phyloP scores from a whole-genome alignment of 2,797 vertebrate species.

The Halcyon badia region DNA sequence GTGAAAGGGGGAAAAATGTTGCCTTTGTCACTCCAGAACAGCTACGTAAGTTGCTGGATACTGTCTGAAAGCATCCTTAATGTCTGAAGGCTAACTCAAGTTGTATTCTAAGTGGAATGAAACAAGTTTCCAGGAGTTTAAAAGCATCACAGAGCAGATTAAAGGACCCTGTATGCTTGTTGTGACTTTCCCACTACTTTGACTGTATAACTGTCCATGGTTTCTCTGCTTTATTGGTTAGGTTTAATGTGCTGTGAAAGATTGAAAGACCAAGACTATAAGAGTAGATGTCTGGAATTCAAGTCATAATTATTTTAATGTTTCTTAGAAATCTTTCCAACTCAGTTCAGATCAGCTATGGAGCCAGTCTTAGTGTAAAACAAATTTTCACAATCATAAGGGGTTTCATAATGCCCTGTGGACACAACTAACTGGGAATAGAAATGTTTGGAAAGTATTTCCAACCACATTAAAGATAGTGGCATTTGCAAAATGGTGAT shows the following conservation, averaged over 20 bases:
- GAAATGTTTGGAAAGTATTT: conserved; percentile 13
- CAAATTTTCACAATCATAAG: not conserved
- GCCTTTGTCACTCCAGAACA: not conserved
- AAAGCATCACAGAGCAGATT: not conserved
- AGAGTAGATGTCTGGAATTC: not conserved
- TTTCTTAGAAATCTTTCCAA: not conserved
- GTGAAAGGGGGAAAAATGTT: not conserved
- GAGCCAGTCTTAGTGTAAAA: not conserved
- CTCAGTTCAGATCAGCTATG: not conserved
- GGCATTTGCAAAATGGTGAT: not conserved
- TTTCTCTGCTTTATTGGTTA: not conserved
- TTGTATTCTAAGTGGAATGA: not conserved
- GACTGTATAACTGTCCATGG: not conserved
- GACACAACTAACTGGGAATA: not conserved
- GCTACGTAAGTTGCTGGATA: not conserved
- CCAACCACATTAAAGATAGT: not conserved
- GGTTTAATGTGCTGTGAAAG: not conserved
- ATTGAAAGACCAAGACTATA: not conserved
- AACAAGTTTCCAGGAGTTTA: not conserved
- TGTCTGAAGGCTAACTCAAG: not conserved
- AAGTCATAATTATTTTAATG: not conserved
- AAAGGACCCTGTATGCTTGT: not conserved
- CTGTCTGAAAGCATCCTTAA: not conserved
- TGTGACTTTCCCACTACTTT: not conserved
- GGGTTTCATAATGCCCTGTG: not conserved